Evolutionary conservation across 2,113 vertebrate genomes (phyloP).

Genomic region (Enhydra lutris): DNA sequence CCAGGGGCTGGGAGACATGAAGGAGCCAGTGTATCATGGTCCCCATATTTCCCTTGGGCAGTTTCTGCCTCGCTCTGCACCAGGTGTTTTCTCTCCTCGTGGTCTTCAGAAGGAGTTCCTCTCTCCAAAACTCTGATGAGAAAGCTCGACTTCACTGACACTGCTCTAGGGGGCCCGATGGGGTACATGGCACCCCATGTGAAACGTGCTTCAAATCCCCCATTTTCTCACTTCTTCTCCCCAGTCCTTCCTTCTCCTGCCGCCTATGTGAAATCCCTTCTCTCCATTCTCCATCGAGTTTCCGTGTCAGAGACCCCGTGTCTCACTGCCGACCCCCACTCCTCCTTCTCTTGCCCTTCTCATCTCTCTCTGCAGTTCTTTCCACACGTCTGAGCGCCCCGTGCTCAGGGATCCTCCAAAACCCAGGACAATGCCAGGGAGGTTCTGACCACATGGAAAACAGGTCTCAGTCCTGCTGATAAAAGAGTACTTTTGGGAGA

Average conservation of each 20-base stretch:
- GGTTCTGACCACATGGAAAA: not conserved
- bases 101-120: not conserved
- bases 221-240: not conserved
- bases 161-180: not conserved
- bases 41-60: not conserved
- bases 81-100: not conserved
- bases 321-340: not conserved
- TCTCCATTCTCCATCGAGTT: not conserved
- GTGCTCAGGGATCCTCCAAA: not conserved
- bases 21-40: too few species aligned
- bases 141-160: not conserved
- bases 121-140: not conserved
- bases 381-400: not conserved
- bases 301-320: not conserved
- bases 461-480: not conserved
- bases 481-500: not conserved
- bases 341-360: not conserved
- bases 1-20: not conserved
- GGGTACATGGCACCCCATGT: fast-evolving
- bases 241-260: not conserved
- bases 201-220: not conserved
- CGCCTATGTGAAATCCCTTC: not conserved
- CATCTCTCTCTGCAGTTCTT: not conserved
- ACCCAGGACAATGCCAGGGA: not conserved
- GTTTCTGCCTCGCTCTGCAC: not conserved